Evolutionary conservation across 2,888 invertebrate species (phyloP).

Genomic region (Chymomyza caudatula): DNA sequence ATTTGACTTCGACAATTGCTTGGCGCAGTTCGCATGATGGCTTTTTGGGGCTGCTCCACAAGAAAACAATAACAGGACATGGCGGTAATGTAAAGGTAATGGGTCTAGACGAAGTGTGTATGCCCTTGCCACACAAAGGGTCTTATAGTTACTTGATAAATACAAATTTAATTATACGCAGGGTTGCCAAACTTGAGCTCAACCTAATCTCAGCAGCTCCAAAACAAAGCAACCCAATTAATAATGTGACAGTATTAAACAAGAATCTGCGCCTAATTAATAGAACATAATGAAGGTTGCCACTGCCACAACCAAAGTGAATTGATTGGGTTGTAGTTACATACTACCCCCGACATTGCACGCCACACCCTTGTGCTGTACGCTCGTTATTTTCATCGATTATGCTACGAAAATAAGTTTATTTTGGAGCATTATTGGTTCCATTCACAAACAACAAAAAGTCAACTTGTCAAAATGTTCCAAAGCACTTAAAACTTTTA

Average conservation of each 20-base stretch:
- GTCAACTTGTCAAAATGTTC: conserved; percentile 67
- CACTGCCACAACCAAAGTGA: background rate
- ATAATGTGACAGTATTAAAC: background rate
- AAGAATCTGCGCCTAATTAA: background rate
- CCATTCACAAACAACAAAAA: conserved; percentile 56
- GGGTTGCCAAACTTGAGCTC: background rate
- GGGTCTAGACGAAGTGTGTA: background rate
- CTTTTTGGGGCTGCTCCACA: background rate
- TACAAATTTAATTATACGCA: background rate
- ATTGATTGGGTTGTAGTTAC: background rate
- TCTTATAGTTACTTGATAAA: too few relatives aligned
- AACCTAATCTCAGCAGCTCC: background rate
- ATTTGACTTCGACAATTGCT: conserved; percentile 40
- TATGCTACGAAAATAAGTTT: conserved; percentile 60
- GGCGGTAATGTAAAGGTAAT: background rate
- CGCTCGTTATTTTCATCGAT: conserved; percentile 63
- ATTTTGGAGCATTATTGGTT: conserved; percentile 56
- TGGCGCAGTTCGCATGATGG: background rate
- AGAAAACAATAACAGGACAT: background rate
- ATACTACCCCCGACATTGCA: background rate
- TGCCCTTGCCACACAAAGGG: background rate
- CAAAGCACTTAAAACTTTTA: conserved; percentile 67
- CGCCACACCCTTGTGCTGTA: background rate
- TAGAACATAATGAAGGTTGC: background rate
- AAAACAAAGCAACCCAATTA: background rate